Percentiles rank a stretch among this genome's conserved stretches.
Conservation (phyloP, 2,888 invertebrate species). For the Bombylius discolor region DNA sequence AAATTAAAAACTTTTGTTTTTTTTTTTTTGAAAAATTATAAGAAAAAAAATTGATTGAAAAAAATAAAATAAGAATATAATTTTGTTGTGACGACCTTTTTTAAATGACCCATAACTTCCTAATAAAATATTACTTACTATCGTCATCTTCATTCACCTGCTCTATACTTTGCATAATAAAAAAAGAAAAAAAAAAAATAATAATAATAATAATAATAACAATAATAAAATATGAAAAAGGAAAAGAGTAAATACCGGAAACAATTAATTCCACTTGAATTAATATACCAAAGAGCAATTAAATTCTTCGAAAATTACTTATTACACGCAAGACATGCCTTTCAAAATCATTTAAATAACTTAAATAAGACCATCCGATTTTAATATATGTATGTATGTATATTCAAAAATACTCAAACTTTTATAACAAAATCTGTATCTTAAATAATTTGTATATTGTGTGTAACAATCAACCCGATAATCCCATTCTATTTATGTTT, state of each 20-base stretch:
- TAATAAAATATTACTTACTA: too few species aligned
- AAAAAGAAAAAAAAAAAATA: neutral
- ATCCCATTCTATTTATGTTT: too few species aligned
- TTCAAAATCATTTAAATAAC: slow-evolving; percentile 7
- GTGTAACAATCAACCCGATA: too few species aligned
- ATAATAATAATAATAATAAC: neutral
- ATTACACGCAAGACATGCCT: slow-evolving; percentile 24
- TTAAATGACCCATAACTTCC: neutral
- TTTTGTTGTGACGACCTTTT: neutral
- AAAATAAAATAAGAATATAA: too few species aligned
- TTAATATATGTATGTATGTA: neutral
- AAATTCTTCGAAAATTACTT: slow-evolving; percentile 22
- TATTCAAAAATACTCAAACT: neutral
- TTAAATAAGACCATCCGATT: neutral
- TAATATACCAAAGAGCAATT: slow-evolving; percentile 26
- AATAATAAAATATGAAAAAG: neutral
- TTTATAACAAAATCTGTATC: too few species aligned
- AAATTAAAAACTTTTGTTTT: too few species aligned
- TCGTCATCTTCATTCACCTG: neutral
- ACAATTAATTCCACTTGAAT: slow-evolving; percentile 35
- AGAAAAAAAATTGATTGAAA: too few species aligned
- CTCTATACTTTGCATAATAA: neutral
- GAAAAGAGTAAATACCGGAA: slow-evolving; percentile 29
- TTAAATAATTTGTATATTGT: too few species aligned
- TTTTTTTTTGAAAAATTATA: too few species aligned